Evolutionary conservation across 2,888 invertebrate species (phyloP).

Genomic region (Nebria salina): DNA sequence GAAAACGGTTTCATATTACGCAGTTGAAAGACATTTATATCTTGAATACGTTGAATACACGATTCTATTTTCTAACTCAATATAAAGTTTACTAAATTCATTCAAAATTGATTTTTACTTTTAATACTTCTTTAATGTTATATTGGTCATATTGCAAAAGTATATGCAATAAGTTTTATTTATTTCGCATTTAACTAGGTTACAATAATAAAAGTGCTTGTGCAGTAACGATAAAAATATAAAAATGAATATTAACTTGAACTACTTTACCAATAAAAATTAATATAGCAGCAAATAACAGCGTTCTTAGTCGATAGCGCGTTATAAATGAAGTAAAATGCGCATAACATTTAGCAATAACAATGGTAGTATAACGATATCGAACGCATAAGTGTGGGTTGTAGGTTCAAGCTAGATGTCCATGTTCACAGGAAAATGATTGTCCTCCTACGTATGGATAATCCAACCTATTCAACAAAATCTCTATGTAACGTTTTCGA

Average conservation of each 20-base stretch:
- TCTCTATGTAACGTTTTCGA: background rate
- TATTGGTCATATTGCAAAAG: too few species aligned
- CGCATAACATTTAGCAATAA: background rate
- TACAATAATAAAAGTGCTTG: background rate
- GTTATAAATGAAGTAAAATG: background rate
- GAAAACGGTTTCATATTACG: background rate
- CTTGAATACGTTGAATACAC: too few species aligned
- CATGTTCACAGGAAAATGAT: conserved; percentile 25
- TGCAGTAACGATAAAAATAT: background rate
- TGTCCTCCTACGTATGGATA: conserved; percentile 22
- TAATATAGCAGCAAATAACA: background rate
- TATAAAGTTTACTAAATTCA: too few species aligned
- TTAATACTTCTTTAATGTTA: too few species aligned
- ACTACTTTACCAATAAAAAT: background rate
- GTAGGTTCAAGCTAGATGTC: background rate
- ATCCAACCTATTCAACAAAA: conserved; percentile 23
- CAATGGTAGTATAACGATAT: background rate
- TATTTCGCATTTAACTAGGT: too few species aligned
- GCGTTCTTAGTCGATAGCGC: background rate
- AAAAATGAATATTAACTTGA: background rate
- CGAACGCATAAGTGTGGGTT: background rate
- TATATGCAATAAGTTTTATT: too few species aligned
- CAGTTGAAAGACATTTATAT: background rate
- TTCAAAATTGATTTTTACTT: too few species aligned
- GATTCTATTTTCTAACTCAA: too few species aligned